Evolutionary conservation across 2,888 invertebrate species (phyloP), one percentile per base, ranked within the genome.

Genomic region (Anthophora plumipes): DNA sequence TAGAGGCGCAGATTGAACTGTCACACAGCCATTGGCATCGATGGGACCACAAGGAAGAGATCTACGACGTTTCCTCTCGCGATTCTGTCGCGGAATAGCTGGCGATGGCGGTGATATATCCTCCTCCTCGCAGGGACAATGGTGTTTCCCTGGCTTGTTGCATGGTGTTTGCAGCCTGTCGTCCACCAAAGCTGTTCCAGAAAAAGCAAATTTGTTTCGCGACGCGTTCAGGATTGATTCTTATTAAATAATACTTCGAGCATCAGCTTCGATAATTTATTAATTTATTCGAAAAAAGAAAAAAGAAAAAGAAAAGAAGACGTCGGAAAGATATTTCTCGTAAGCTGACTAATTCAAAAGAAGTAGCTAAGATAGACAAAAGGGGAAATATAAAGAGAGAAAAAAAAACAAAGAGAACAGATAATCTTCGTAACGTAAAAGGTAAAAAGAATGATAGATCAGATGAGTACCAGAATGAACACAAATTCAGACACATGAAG

Each of bases 81-180:
- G 91, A 80, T 90, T 91, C 6, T 91, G 86, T 74, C 92, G 89
- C 1, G 74, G 83, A 59, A 92, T 50, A 91, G 93, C 88, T 60
- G 91, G 90, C n/a, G 92, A 91, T 7, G 91, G 91, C 11, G 91
- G 92, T 55, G 91, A 89, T 12, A 95, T 95, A 2, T 96, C 96
- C 87, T 97, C 97, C 48, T 96, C 96, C 87, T 96, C 95, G 90
- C 96, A 96, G 72, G 95, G 95, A 93, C 97, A 97, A 84, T 96
- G 96, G 91, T 97, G 97, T 91, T 97, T 97, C 0, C 97, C 97
- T 77, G 95, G 96, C 85, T 96, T 95, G 85, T 96, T 96, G 93
- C 97, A 97, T 0, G 95, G 94, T 0, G 95, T 95, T 85, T 95
- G 95, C 95, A 97, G 95, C 84, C 97, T 94, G 88, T 97, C 97